Evolutionary conservation across 2,888 invertebrate genomes (phyloP).

Genomic region (Agrochola macilenta): DNA sequence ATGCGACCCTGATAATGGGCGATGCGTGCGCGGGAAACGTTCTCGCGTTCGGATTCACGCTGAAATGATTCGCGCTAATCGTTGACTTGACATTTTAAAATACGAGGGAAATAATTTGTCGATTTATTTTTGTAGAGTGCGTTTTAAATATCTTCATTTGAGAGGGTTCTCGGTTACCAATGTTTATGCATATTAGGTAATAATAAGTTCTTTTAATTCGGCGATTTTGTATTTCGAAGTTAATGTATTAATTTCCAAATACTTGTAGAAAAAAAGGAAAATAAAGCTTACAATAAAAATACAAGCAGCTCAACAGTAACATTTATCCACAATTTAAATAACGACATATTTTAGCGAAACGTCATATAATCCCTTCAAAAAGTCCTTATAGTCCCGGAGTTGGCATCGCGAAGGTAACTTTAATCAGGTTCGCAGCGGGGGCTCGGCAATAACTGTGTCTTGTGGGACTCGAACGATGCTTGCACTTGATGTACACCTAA

Average conservation of each 20-base stretch:
- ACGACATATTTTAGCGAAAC: conserved; percentile 49
- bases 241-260: neutral
- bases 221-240: neutral
- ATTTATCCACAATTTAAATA: conserved; percentile 39
- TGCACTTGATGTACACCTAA: conserved; percentile 56
- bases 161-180: neutral
- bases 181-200: too few species aligned
- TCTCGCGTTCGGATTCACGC: conserved; percentile 65
- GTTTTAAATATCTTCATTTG: neutral
- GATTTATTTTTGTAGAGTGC: conserved; percentile 8
- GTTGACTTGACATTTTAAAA: conserved; percentile 72
- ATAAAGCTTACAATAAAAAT: neutral
- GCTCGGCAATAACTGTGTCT: conserved; percentile 54
- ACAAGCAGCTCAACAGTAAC: conserved; percentile 17
- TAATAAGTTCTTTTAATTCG: neutral
- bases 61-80: conserved; percentile 68
- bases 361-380: conserved; percentile 60
- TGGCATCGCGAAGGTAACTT: conserved; percentile 52
- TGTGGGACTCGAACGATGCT: conserved; percentile 31
- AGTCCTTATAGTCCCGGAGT: conserved; percentile 48
- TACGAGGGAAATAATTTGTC: conserved; percentile 16
- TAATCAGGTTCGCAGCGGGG: conserved; percentile 59
- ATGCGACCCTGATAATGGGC: conserved; percentile 69
- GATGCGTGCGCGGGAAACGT: conserved; percentile 75
- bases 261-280: neutral